Evolutionary conservation across 1,140 invertebrate genomes (phyloP).

Genomic region (Leptonema lineaticorne): DNA sequence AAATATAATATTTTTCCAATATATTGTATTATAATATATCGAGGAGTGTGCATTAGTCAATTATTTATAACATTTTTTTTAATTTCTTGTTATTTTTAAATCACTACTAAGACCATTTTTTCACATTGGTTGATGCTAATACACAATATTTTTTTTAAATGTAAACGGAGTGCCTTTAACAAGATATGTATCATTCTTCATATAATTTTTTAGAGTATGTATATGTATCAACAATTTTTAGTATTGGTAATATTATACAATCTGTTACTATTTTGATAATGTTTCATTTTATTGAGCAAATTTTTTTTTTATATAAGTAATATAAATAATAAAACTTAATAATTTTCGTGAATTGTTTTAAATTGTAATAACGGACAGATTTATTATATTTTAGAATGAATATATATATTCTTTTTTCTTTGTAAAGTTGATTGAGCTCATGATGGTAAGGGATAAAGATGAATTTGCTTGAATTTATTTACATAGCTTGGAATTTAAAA

Average conservation of each 20-base stretch:
- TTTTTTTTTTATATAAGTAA: no score
- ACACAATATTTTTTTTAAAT: constrained; percentile 16
- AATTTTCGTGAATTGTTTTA: no score
- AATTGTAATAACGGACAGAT: no score
- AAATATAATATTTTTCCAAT: no score
- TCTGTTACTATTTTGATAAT: no score
- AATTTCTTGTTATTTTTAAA: background rate
- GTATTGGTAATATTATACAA: no score
- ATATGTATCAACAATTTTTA: background rate
- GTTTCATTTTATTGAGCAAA: no score
- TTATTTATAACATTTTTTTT: no score
- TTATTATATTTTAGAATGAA: background rate
- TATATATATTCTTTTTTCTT: background rate
- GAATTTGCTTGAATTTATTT: no score
- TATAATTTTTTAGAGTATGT: constrained; percentile 1
- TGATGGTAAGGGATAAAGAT: background rate
- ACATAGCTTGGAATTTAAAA: background rate
- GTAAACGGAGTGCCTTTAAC: constrained; percentile 30
- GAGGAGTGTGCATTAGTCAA: no score
- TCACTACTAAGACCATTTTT: background rate
- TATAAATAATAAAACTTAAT: no score
- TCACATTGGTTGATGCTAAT: constrained; percentile 11
- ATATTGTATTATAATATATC: no score
- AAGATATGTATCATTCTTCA: constrained; percentile 28
- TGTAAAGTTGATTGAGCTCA: background rate